phyloP scores from a whole-genome alignment of 2,797 vertebrate species.

The Ctenochaetus hawaiiensis region DNA sequence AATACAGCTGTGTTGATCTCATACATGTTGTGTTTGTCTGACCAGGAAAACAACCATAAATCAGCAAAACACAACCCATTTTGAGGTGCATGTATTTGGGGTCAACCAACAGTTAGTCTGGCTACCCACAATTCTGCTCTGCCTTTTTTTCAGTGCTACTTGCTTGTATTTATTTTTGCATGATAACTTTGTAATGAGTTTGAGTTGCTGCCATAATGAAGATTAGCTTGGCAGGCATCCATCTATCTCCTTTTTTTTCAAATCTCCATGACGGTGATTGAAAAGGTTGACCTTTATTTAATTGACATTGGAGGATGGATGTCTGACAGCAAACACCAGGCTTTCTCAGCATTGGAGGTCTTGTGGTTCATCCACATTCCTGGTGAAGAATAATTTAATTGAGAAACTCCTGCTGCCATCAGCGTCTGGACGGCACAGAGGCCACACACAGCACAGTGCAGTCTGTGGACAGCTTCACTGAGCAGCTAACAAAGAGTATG shows the following conservation, averaged over 20 bases:
- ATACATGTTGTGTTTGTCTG: neutral
- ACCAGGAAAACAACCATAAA: neutral
- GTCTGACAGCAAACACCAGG: conserved; percentile 3
- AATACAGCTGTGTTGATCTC: neutral
- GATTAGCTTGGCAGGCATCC: neutral
- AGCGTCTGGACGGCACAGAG: conserved; percentile 31
- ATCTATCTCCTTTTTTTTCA: neutral
- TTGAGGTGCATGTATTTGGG: no score
- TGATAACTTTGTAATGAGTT: neutral
- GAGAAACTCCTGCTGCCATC: conserved; percentile 41
- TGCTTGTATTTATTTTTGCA: neutral
- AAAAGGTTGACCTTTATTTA: conserved; percentile 1
- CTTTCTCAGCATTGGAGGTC: conserved; percentile 43
- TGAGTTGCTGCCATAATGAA: no score
- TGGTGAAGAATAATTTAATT: conserved; percentile 54
- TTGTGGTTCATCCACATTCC: conserved; percentile 46
- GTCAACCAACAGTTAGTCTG: no score
- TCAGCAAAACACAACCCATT: no score
- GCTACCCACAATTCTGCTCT: no score
- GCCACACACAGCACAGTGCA: conserved; percentile 42
- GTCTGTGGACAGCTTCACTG: neutral
- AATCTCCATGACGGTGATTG: neutral
- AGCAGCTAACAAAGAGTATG: conserved; percentile 25
- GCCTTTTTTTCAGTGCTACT: no score
- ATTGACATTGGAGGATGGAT: neutral